A percentile compares a stretch with the other conserved stretches of the same genome.
phyloP scores from a whole-genome alignment of 2,888 invertebrate species.

The Drosophila pseudotakahashii region DNA sequence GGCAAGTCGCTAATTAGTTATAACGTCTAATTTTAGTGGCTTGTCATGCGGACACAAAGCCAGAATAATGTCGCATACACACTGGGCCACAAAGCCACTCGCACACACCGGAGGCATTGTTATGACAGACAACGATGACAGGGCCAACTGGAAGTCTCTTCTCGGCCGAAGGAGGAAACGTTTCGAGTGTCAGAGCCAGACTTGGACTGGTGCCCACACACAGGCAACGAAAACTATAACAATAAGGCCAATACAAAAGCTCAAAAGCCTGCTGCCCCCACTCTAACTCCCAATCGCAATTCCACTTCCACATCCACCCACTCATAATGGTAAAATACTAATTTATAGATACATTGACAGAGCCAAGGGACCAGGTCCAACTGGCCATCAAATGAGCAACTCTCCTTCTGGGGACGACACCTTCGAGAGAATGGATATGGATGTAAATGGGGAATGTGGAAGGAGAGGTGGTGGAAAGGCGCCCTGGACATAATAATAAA shows the following conservation, averaged over 20 bases:
- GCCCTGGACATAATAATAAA: conserved; percentile 74
- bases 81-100: conserved; percentile 50
- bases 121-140: conserved; percentile 62
- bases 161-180: conserved; percentile 26
- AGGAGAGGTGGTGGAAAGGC: conserved; percentile 39
- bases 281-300: neutral
- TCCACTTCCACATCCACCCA: conserved; percentile 37
- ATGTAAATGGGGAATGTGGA: conserved; percentile 8
- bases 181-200: conserved; percentile 59
- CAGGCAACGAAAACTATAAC: conserved; percentile 68
- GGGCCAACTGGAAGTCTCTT: conserved; percentile 22
- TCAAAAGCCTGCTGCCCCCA: conserved; percentile 41
- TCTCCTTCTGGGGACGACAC: conserved; percentile 72
- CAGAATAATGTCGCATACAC: conserved; percentile 35
- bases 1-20: conserved; percentile 67
- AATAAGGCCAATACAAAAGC: conserved; percentile 69
- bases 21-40: conserved; percentile 69
- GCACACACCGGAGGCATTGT: conserved; percentile 24
- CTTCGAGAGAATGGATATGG: conserved; percentile 51
- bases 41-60: conserved; percentile 38
- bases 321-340: conserved; percentile 79
- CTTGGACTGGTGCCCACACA: conserved; percentile 27
- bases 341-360: conserved; percentile 80
- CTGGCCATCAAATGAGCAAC: conserved; percentile 73
- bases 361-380: conserved; percentile 19